These are phyloP conservation scores for Magallana nippona DNA, from an alignment of 2,888 invertebrate species.

Conservation along the genomic window DNA sequence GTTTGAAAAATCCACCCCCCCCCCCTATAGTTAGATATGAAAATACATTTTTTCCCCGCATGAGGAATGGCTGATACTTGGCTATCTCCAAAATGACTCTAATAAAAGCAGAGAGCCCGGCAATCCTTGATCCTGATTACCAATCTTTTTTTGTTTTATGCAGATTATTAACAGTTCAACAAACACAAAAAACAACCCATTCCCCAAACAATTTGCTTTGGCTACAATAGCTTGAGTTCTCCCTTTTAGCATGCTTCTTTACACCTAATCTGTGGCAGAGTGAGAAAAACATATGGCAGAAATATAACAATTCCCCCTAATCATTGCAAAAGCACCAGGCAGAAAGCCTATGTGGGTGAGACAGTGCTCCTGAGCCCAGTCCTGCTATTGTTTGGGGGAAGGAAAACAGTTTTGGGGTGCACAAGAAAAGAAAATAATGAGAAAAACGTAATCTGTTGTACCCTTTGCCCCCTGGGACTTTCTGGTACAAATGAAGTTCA, in stretches of 20 bases:
- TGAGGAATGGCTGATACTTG: too few species aligned
- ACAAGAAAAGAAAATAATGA: conserved; percentile 35
- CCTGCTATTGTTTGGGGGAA: conserved; percentile 18
- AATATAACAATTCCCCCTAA: conserved; percentile 31
- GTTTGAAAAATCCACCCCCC: background rate
- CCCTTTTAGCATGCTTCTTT: conserved; percentile 27
- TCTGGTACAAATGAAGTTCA: conserved; percentile 33
- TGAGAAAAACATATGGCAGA: conserved; percentile 33
- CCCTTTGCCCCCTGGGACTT: conserved; percentile 18
- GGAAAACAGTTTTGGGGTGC: conserved; percentile 33
- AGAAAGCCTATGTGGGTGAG: conserved; percentile 11
- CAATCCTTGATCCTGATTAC: conserved; percentile 5
- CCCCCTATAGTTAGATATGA: too few species aligned
- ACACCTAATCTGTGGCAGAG: conserved; percentile 19
- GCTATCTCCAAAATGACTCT: background rate
- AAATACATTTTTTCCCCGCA: too few species aligned
- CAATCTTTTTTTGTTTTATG: conserved; percentile 33
- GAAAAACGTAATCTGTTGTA: conserved; percentile 11
- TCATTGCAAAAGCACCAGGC: conserved; percentile 29
- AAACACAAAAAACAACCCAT: conserved; percentile 23
- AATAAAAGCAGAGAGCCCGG: conserved; percentile 7
- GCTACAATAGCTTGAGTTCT: conserved; percentile 29
- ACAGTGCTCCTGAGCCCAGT: background rate
- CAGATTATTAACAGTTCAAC: conserved; percentile 33
- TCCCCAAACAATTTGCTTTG: conserved; percentile 33